Percentiles rank a stretch among this genome's conserved stretches.
phyloP scores from a whole-genome alignment of 2,888 invertebrate species.

The Aelia acuminata region DNA sequence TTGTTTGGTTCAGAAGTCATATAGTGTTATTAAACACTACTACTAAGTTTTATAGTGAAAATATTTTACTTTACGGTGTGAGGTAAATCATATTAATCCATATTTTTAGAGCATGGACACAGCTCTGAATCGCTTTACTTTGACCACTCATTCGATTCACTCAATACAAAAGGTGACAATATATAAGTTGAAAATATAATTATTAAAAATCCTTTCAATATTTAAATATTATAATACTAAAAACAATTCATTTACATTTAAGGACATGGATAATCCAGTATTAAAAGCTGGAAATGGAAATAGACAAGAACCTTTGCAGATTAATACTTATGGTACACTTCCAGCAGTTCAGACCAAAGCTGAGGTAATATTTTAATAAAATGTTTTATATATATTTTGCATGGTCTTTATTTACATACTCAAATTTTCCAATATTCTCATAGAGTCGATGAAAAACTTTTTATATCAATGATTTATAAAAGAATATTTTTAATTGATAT shows the following conservation, averaged over 20 bases:
- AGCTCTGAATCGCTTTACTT: neutral
- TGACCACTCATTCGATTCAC: neutral
- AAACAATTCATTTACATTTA: neutral
- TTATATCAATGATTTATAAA: no score
- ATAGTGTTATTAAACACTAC: neutral
- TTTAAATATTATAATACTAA: neutral
- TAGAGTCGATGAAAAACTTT: no score
- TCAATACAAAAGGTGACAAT: neutral
- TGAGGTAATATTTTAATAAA: no score
- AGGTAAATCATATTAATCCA: no score
- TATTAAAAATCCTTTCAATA: neutral
- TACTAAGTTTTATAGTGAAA: neutral
- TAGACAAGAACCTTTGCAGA: neutral
- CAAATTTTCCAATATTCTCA: no score
- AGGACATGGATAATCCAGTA: no score
- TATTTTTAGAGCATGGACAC: neutral
- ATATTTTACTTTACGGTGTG: neutral
- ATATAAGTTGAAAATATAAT: neutral
- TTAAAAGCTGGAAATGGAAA: neutral
- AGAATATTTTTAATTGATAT: no score
- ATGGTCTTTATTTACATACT: no score
- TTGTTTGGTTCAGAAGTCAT: no score
- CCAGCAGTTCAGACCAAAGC: neutral
- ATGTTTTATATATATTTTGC: no score
- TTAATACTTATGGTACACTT: neutral